Evolutionary conservation across 2,113 vertebrate genomes (phyloP).

Genomic region (Laticauda colubrina): DNA sequence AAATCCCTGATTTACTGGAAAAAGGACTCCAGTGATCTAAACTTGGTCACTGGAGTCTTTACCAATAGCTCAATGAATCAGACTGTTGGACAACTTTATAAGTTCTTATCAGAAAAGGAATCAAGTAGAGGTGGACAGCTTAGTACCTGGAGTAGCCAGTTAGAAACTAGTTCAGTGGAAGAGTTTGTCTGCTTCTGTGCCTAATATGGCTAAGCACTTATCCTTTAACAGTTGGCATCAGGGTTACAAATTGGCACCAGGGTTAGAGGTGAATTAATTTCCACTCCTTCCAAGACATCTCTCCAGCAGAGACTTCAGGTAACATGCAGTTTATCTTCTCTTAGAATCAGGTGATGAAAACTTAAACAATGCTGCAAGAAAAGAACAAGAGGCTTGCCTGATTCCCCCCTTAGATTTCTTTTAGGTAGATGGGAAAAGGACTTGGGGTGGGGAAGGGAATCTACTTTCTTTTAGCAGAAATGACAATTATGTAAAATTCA

Average conservation of each 20-base stretch:
- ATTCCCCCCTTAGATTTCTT: not conserved
- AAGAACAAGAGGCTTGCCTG: not conserved
- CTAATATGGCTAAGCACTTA: conserved; percentile 51
- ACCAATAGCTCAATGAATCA: not conserved
- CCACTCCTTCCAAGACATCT: conserved; percentile 51
- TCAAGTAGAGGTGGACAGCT: conserved; percentile 35
- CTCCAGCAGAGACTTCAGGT: conserved; percentile 19
- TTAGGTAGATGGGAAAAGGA: not conserved
- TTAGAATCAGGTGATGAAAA: not conserved
- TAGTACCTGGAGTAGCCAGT: conserved; percentile 40
- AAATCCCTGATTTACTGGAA: accelerated
- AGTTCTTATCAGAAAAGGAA: conserved; percentile 21
- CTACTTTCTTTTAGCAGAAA: not conserved
- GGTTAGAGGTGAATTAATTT: conserved; percentile 59
- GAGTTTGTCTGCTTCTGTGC: conserved; percentile 39
- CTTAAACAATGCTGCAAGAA: not conserved
- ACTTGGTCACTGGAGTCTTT: not conserved
- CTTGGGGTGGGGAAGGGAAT: not conserved
- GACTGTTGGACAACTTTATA: conserved; percentile 20
- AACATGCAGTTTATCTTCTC: conserved; percentile 25
- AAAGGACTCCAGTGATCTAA: not conserved
- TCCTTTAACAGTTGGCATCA: conserved; percentile 36
- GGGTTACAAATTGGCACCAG: conserved; percentile 41
- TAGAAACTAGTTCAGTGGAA: conserved; percentile 22
- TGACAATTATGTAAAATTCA: not conserved